Evolutionary conservation across 92 coral and sea anemone species (phyloP), one percentile per base, ranked within the genome.

Genomic region (Galaxea fascicularis): DNA sequence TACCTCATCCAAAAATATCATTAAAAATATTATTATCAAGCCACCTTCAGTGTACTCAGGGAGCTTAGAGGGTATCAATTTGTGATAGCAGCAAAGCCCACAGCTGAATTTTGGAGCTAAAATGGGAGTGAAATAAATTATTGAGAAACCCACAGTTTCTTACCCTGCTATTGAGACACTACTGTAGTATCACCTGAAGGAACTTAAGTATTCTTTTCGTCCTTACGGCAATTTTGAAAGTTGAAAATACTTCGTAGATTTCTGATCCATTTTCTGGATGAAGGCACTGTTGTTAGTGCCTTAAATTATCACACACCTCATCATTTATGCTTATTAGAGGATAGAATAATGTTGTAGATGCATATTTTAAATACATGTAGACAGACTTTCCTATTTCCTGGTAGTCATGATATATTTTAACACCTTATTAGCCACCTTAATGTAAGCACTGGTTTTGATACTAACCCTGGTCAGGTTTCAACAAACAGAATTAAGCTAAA

Each of bases 161-260:
- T 2, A 35, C 2, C 41, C 41, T 35, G 6, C 41, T 6, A 35
- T 35, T 35, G 41, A 35, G 41, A 6, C 41, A 35, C 3, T 35
- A 35, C 3, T 35, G 41, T 6, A 35, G n/a, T 35, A 35, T 35
- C 41, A 35, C 41, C 41, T 35, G 41, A 35, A 35, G 41, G 41
- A 35, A 35, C 41, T 2, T 35, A n/a, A n/a, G n/a, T n/a, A n/a
- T 35, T 35, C 41, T 35, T 2, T 35, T 35, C 2, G 6, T 35
- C 41, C 41, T 35, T 35, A 6, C 3, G 41, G 41, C 41, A 35
- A 35, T 49, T 49, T 49, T 20, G 3, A 56, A 4, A 56, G 4
- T 66, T 66, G 46, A 66, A 66, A 66, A 66, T 66, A 66, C 18
- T 66, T 14, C 71, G 15, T 21, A 17, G 17, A 63, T 63, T 15